Base-by-base conservation (phyloP, 2,888 invertebrate species). In the Clepsis dumicolana region DNA sequence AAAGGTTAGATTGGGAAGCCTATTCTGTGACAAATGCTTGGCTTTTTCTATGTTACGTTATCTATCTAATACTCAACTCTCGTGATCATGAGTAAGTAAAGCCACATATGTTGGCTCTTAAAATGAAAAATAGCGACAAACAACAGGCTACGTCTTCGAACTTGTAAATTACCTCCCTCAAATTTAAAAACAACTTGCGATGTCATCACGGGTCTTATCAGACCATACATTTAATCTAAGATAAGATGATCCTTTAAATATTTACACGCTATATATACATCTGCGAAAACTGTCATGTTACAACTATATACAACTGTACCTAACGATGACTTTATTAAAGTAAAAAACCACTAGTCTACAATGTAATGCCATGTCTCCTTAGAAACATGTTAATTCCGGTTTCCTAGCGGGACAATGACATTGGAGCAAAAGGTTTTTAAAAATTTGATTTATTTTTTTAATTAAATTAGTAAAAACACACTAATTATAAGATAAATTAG, bases 211-310 rank as follows among this genome's bases (percentile, higher is more conserved):
- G 16, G 3, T 53, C 29, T 27, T 53, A 25, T 14, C n/a, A 8
- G n/a, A 21, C 18, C 29, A 54, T 16, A 54, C 32, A 32, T 57
- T 35, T 57, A 24, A 21, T 21, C 32, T 32, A 32, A 18, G 52
- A 52, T 27, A 52, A 52, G n/a, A 48, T 48, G 3, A 21, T 21
- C 8, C 12, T 48, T 10, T 21, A 48, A 48, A 48, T 48, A 48
- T 48, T 41, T 21, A 16, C 12, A 48, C 21, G 12, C 18, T 12
- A 12, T 21, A 12, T 21, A 12, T 2, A 48, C 21, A 48, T 21
- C 18, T 48, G 48, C 21, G 21, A 48, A 48, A 18, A 3, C 48
- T 21, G 21, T 48, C 48, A 48, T 48, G 21, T 18, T 21, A 21
- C 3, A 48, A 21, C 12, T 21, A 48, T 48, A 21, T 48, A 48